Conservation (phyloP, 92 coral and sea anemone species). For the Ricordea florida region DNA sequence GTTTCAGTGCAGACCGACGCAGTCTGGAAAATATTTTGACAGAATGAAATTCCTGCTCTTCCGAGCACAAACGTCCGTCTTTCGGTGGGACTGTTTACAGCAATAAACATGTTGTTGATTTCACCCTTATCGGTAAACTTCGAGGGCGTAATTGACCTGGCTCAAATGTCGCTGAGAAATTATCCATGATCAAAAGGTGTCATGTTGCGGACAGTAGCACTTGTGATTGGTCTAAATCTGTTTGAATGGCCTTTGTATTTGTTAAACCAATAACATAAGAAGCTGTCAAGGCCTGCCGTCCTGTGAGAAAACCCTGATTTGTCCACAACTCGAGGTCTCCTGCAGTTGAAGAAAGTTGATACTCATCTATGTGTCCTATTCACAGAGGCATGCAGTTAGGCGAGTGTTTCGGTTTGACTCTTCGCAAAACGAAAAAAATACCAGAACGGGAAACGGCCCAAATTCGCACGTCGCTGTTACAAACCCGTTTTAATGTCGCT, state of each 20-base stretch:
- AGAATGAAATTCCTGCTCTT: conserved; percentile 49
- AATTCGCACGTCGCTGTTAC: neutral
- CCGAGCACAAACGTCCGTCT: conserved; percentile 42
- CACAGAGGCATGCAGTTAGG: conserved; percentile 30
- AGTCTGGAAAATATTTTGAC: conserved; percentile 3
- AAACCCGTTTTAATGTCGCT: neutral
- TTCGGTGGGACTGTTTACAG: conserved; percentile 33
- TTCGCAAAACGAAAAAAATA: conserved; percentile 15
- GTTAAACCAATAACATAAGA: conserved; percentile 56
- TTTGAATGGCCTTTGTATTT: conserved; percentile 64
- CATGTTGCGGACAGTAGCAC: conserved; percentile 30
- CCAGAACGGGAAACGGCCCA: neutral
- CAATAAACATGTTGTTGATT: conserved; percentile 60
- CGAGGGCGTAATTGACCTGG: conserved; percentile 36
- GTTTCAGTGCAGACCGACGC: no score
- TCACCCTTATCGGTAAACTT: conserved; percentile 36
- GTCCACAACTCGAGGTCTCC: conserved; percentile 9
- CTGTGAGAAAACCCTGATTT: conserved; percentile 31
- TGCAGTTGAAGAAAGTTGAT: conserved; percentile 28
- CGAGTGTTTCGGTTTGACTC: neutral
- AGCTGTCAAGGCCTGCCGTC: conserved; percentile 50
- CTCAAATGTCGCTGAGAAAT: conserved; percentile 27
- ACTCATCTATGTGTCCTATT: neutral
- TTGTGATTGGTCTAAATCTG: conserved; percentile 15
- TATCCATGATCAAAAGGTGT: conserved; percentile 9